phyloP scores from a whole-genome alignment of 2,113 vertebrate species.

The Elgaria multicarinata region DNA sequence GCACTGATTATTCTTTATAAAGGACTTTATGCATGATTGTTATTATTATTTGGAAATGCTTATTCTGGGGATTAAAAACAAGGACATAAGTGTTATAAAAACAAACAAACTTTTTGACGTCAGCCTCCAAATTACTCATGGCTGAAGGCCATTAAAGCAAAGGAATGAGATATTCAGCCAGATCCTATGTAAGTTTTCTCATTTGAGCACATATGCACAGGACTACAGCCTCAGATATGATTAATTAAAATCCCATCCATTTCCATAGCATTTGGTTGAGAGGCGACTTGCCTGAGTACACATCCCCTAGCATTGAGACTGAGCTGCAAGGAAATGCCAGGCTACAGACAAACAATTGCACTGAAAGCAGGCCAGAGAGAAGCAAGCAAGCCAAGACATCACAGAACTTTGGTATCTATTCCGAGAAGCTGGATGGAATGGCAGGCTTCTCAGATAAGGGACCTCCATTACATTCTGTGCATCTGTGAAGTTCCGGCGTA shows the following conservation, averaged over 20 bases:
- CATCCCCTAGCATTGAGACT: not conserved
- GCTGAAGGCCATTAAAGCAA: not conserved
- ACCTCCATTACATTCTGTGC: not conserved
- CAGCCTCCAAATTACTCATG: not conserved
- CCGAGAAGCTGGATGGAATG: not conserved
- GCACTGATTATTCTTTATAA: not conserved
- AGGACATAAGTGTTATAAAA: not conserved
- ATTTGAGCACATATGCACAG: not conserved
- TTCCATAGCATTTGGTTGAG: not conserved
- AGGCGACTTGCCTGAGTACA: not conserved
- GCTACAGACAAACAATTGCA: not conserved
- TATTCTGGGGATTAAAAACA: not conserved
- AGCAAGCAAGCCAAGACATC: not conserved
- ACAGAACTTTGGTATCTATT: not conserved
- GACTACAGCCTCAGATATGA: not conserved
- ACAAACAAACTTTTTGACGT: not conserved
- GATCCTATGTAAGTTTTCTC: not conserved
- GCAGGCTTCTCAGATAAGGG: not conserved
- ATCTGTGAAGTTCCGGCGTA: not conserved
- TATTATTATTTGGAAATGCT: not conserved
- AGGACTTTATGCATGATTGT: not conserved
- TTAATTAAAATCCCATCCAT: not conserved
- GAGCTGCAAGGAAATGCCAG: not conserved
- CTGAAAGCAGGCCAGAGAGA: not conserved
- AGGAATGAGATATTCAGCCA: not conserved